Evolutionary conservation across 2,888 invertebrate genomes (phyloP).

Genomic region (Rhamnusium bicolor): DNA sequence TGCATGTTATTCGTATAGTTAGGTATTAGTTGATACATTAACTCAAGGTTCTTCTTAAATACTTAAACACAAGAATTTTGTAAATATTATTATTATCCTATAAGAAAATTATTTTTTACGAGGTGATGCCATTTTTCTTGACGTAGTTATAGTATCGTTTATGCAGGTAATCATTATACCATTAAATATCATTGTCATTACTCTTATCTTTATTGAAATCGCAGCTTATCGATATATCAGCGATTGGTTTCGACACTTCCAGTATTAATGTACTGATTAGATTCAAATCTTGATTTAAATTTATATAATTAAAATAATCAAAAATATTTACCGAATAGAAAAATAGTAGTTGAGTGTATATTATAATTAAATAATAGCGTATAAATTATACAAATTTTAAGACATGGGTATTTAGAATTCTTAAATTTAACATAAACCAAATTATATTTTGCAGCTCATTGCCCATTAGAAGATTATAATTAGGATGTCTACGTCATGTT

Average conservation of each 20-base stretch:
- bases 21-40: slow-evolving; percentile 12
- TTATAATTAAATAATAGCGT: too few relatives aligned
- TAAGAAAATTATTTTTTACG: not conserved
- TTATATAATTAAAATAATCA: slow-evolving; percentile 10
- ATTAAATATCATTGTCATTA: slow-evolving; percentile 15
- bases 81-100: slow-evolving; percentile 4
- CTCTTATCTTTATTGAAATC: not conserved
- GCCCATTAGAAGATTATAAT: too few relatives aligned
- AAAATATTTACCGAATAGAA: slow-evolving; percentile 18
- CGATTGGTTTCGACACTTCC: slow-evolving; percentile 23
- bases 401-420: too few relatives aligned
- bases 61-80: not conserved
- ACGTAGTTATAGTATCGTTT: not conserved
- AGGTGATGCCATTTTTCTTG: not conserved
- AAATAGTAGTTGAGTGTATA: not conserved
- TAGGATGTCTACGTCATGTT: too few relatives aligned
- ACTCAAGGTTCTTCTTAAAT: slow-evolving; percentile 3
- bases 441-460: too few relatives aligned
- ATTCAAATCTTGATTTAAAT: slow-evolving; percentile 18
- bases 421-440: too few relatives aligned
- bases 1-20: slow-evolving; percentile 9
- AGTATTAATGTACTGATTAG: slow-evolving; percentile 22
- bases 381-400: too few relatives aligned
- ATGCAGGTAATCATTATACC: not conserved
- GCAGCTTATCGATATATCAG: slow-evolving; percentile 14